These are phyloP conservation scores for Candoia aspera DNA, from an alignment of 2,113 vertebrate species.

Conservation along the genomic window DNA sequence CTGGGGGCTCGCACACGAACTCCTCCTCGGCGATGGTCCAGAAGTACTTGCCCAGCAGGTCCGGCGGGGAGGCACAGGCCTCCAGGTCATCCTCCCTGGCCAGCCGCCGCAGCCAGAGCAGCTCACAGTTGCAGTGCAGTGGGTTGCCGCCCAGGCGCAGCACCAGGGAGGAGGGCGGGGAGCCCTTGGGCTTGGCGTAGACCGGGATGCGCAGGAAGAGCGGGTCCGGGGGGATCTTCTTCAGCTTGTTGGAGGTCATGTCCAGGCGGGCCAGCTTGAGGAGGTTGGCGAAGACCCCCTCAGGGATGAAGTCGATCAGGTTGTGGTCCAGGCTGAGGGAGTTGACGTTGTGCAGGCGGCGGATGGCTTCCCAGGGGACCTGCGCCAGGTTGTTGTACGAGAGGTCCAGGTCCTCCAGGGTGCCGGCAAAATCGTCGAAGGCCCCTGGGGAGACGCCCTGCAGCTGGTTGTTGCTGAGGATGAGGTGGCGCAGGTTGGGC, in stretches of 20 bases:
- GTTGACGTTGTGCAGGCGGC: constrained; percentile 91
- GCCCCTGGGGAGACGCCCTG: constrained; percentile 80
- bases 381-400: constrained; percentile 90
- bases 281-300: constrained; percentile 85
- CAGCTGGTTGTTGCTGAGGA: constrained; percentile 94
- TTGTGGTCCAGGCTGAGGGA: constrained; percentile 93
- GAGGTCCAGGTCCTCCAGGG: constrained; percentile 92
- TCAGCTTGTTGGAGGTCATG: constrained; percentile 91
- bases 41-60: constrained; percentile 91
- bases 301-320: constrained; percentile 86
- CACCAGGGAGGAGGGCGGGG: constrained; percentile 76
- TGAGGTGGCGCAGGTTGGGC: constrained; percentile 88
- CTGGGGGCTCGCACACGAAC: constrained; percentile 85
- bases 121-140: constrained; percentile 91
- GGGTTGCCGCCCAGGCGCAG: constrained; percentile 93
- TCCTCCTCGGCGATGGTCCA: constrained; percentile 95
- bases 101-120: constrained; percentile 88
- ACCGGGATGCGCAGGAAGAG: constrained; percentile 82
- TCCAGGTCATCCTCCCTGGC: constrained; percentile 87
- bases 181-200: constrained; percentile 75
- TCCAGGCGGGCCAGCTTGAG: constrained; percentile 90
- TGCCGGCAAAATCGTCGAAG: constrained; percentile 88
- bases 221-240: constrained; percentile 88
- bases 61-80: constrained; percentile 88
- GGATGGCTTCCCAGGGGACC: constrained; percentile 91